These are phyloP conservation scores for Falcaria lacertinaria DNA, from an alignment of 2,888 invertebrate genomes.

Conservation along the genomic window DNA sequence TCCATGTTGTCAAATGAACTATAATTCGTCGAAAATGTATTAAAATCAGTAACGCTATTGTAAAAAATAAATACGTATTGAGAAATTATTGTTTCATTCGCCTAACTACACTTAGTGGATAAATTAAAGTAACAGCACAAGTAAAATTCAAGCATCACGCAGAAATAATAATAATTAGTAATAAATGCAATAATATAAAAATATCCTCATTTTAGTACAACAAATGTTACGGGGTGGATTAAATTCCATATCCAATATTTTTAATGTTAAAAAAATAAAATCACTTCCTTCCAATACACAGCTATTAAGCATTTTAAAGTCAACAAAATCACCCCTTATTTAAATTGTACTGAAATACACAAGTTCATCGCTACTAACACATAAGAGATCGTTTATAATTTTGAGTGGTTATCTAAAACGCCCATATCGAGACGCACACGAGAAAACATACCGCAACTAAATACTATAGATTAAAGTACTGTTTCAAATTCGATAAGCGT, in stretches of 20 bases:
- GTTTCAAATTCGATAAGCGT: neutral
- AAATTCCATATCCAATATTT: neutral
- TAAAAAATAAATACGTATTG: too few species aligned
- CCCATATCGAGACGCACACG: neutral
- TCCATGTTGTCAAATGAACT: too few species aligned
- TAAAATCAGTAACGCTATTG: too few species aligned
- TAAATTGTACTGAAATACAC: slow-evolving; percentile 25
- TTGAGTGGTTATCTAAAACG: slow-evolving; percentile 27
- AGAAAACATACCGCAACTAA: neutral
- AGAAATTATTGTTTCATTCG: neutral
- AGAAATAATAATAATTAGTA: neutral
- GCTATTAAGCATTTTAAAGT: too few species aligned
- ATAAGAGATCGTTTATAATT: slow-evolving; percentile 49
- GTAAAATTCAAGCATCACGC: neutral
- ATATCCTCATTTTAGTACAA: neutral
- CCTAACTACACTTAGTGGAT: slow-evolving; percentile 2
- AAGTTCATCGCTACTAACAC: slow-evolving; percentile 23
- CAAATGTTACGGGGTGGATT: neutral
- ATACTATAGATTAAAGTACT: neutral
- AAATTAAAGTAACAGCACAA: neutral
- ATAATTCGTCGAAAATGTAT: too few species aligned
- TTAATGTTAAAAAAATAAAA: neutral
- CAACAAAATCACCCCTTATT: slow-evolving; percentile 7
- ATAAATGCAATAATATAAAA: slow-evolving; percentile 2
- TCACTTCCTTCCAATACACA: neutral